These are phyloP conservation scores for Myrmecobius fasciatus DNA, from an alignment of 2,113 vertebrate species.

Conservation along the genomic window DNA sequence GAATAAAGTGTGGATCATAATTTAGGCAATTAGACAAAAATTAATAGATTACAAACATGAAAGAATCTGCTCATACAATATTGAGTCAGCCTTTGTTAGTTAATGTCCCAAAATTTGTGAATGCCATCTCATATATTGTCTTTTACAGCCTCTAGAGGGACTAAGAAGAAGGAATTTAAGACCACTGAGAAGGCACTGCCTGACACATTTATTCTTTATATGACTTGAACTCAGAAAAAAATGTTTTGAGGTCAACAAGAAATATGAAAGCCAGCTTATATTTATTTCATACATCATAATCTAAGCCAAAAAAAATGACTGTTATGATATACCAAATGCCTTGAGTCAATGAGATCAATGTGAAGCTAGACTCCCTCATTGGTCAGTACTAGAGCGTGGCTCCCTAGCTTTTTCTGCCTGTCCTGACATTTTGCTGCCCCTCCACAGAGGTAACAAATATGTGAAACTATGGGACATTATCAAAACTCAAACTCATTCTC, in stretches of 20 bases:
- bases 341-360: constrained; percentile 95
- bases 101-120: constrained; percentile 90
- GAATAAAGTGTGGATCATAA: background rate
- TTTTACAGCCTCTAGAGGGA: constrained; percentile 93
- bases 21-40: background rate
- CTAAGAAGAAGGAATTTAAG: constrained; percentile 97
- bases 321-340: constrained; percentile 98
- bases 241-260: constrained; percentile 88
- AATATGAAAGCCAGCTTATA: constrained; percentile 94
- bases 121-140: constrained; percentile 92
- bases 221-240: constrained; percentile 98
- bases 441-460: constrained; percentile 60
- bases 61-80: constrained; percentile 96
- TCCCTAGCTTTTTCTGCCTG: background rate
- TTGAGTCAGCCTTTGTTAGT: constrained; percentile 94
- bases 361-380: constrained; percentile 90
- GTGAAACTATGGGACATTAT: background rate
- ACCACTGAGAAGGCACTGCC: constrained; percentile 95
- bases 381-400: constrained; percentile 83
- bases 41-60: background rate
- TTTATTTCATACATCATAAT: constrained; percentile 98
- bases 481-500: background rate
- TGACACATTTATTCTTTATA: constrained; percentile 94
- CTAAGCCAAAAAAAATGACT: constrained; percentile 95
- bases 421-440: constrained; percentile 31